Evolutionary conservation across 1,140 invertebrate genomes (phyloP), one percentile per base, ranked within the genome.

Genomic region (Parapsyche elsis): DNA sequence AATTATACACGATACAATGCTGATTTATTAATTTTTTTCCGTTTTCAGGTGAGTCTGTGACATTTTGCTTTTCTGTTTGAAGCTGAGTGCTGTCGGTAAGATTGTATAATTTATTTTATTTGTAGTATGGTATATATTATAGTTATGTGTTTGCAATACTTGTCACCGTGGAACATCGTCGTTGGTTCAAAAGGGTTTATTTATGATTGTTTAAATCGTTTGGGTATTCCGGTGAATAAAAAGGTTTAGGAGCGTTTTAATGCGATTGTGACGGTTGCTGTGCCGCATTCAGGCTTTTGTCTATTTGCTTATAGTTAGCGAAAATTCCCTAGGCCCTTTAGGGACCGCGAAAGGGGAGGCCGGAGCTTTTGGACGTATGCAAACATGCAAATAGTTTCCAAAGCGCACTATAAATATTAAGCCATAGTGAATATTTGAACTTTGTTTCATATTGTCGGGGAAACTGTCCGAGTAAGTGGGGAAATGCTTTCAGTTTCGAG

Each of bases 381-480:
- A 67, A 67, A 67, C 64, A 67, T 67, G 64, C 64, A 67, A 67
- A 67, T 67, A 67, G 64, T 67, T 67, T 67, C 24, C 64, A 67
- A 23, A 67, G 21, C 19, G 64, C 21, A 23, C 64, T n/a, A 24
- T 21, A 67, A 67, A 67, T 67, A 67, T 67, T 14, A 23, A 61
- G 21, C 59, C 59, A 23, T 19, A 10, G n/a, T 61, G 59, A 61
- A 61, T 23, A 19, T 21, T 61, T 61, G 59, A 61, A 61, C 59
- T 61, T 61, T 21, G 59, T 61, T 53, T 53, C 49, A 61, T 61
- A 21, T 61, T 61, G 59, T 23, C 59, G n/a, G 59, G 14, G 21
- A 53, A 53, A 53, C 12, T 53, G 49, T 53, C 49, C 49, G 4
- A 53, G 49, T 53, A 12, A 14, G 2, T 2, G 2, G 1, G 10